Evolutionary conservation across 2,113 vertebrate species (phyloP).

Genomic region (Sylvietta virens): DNA sequence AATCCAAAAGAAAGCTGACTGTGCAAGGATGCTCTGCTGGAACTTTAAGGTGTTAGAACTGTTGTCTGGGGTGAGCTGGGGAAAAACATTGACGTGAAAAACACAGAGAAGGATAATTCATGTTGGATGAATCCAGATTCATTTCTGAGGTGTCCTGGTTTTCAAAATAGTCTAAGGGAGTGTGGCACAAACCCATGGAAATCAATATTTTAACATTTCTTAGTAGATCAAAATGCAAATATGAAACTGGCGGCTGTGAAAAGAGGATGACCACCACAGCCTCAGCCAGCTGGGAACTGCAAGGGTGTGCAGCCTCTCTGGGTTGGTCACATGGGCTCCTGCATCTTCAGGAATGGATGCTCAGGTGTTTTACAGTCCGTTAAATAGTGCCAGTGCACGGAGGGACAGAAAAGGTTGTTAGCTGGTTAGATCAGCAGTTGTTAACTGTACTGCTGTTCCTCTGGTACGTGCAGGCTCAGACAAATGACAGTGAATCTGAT

Average conservation of each 20-base stretch:
- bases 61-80: not conserved
- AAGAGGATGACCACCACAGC: not conserved
- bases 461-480: constrained; percentile 76
- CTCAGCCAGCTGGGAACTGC: not conserved
- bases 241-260: not conserved
- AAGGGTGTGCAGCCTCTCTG: not conserved
- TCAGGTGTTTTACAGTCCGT: not conserved
- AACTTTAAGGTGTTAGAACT: not conserved
- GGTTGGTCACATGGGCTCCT: not conserved
- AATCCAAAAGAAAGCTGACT: not conserved
- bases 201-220: not conserved
- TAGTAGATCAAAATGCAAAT: not conserved
- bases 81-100: not conserved
- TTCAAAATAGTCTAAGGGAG: not conserved
- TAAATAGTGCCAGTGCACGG: not conserved
- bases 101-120: not conserved
- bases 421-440: not conserved
- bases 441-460: not conserved
- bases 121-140: not conserved
- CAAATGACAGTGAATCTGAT: constrained; percentile 96
- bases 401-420: not conserved
- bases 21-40: not conserved
- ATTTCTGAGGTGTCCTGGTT: not conserved
- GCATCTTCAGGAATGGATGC: not conserved
- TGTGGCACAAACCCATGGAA: not conserved